These are phyloP conservation scores for Dione vanillae DNA, from an alignment of 2,888 invertebrate genomes.

Conservation along the genomic window DNA sequence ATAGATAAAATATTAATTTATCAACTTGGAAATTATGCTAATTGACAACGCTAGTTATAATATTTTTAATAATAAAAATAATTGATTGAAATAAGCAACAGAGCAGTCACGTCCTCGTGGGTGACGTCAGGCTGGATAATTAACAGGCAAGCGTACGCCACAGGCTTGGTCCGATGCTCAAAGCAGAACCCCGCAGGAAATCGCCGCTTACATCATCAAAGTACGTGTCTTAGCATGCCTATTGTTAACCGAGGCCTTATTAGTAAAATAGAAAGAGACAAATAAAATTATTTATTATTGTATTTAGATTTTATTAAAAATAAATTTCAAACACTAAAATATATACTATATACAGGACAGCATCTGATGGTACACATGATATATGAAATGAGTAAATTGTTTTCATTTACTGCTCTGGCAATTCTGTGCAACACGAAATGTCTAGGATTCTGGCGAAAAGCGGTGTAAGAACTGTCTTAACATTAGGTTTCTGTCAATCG, in stretches of 20 bases:
- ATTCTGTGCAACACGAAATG: no score
- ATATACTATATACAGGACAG: no score
- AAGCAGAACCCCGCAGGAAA: conserved; percentile 70
- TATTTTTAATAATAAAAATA: conserved; percentile 50
- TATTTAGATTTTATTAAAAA: not conserved
- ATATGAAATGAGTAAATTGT: no score
- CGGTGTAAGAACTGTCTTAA: no score
- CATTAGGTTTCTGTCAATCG: no score
- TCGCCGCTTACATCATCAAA: conserved; percentile 75
- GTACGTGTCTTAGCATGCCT: conserved; percentile 62
- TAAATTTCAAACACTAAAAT: not conserved
- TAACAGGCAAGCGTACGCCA: conserved; percentile 71
- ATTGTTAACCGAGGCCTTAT: conserved; percentile 56
- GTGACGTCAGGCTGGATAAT: conserved; percentile 78
- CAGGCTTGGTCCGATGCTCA: conserved; percentile 57
- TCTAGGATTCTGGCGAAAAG: no score
- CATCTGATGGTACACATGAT: no score
- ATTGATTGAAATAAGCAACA: conserved; percentile 75
- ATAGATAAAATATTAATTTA: not conserved
- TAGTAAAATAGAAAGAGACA: conserved; percentile 29
- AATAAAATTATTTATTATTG: conserved; percentile 4
- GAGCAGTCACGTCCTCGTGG: conserved; percentile 64
- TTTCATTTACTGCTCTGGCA: no score
- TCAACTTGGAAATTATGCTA: not conserved
- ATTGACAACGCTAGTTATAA: not conserved